A percentile compares a stretch with the other conserved stretches of the same genome.
phyloP scores from a whole-genome alignment of 2,113 vertebrate genomes.

The Hypocryptadius cinnamomeus region DNA sequence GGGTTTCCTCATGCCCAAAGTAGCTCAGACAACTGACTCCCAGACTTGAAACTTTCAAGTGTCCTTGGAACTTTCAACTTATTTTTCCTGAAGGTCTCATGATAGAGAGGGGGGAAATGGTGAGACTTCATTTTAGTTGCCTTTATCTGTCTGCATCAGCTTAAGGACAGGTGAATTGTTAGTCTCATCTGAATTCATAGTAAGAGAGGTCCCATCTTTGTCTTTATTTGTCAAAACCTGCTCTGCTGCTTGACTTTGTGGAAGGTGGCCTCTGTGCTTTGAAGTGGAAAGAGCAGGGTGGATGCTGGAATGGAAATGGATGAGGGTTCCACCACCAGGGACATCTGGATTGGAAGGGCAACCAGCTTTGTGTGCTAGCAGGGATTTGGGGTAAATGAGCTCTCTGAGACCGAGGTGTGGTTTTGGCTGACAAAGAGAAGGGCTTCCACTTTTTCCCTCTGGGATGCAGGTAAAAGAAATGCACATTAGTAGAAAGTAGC shows the following conservation, averaged over 20 bases:
- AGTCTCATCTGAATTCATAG: neutral
- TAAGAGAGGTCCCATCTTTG: neutral
- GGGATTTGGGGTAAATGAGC: neutral
- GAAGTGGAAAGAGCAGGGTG: neutral
- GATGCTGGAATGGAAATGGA: neutral
- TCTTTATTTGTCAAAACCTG: neutral
- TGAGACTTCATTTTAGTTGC: neutral
- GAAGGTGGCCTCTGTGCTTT: neutral
- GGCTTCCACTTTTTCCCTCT: neutral
- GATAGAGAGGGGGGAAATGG: neutral
- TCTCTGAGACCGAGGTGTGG: neutral
- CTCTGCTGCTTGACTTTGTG: neutral
- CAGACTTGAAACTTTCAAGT: neutral
- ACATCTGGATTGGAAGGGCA: neutral
- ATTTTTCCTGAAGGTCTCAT: neutral
- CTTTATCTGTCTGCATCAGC: neutral
- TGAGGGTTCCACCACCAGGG: accelerated
- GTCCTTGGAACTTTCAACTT: neutral
- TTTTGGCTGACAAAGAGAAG: neutral
- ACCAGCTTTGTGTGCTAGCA: neutral
- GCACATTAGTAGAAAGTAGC: neutral
- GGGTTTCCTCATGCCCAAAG: neutral
- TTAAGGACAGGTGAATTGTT: neutral
- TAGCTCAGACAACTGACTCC: neutral
- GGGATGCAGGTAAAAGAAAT: neutral